Evolutionary conservation across 2,113 vertebrate species (phyloP).

Genomic region (Cyprinodon variegatus): DNA sequence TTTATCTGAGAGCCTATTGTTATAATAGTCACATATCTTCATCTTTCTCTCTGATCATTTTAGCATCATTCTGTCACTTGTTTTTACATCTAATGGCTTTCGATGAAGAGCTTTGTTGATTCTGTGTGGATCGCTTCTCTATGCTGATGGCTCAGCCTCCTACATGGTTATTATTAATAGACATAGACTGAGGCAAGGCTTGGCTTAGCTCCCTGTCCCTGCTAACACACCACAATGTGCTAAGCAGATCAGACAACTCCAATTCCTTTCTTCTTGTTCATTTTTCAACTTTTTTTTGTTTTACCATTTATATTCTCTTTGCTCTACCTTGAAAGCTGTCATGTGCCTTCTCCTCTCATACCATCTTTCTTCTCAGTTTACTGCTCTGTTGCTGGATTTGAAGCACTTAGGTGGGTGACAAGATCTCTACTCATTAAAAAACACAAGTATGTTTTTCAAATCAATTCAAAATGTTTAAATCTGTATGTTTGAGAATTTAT

Average conservation of each 20-base stretch:
- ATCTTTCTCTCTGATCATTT: neutral
- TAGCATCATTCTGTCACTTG: neutral
- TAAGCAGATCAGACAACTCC: conserved; percentile 49
- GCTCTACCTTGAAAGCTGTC: neutral
- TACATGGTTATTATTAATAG: conserved; percentile 75
- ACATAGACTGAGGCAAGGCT: conserved; percentile 63
- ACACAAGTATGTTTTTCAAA: too few relatives aligned
- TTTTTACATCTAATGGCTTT: neutral
- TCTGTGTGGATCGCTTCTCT: conserved; percentile 42
- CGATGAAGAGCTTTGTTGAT: conserved; percentile 19
- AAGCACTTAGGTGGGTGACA: neutral
- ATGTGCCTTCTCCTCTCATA: conserved; percentile 12
- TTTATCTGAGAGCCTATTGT: neutral
- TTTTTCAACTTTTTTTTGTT: neutral
- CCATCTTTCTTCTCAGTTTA: conserved; percentile 23
- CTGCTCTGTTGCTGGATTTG: conserved; percentile 19
- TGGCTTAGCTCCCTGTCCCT: conserved; percentile 47
- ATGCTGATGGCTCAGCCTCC: conserved; percentile 62
- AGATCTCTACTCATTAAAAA: too few relatives aligned
- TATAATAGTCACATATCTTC: neutral
- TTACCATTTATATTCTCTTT: neutral
- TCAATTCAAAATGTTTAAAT: too few relatives aligned
- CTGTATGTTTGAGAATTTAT: too few relatives aligned
- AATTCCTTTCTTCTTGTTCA: conserved; percentile 9
- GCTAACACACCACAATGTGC: conserved; percentile 50